These are phyloP conservation scores for Vollenhovia emeryi DNA, from an alignment of 1,140 invertebrate genomes.

Conservation along the genomic window DNA sequence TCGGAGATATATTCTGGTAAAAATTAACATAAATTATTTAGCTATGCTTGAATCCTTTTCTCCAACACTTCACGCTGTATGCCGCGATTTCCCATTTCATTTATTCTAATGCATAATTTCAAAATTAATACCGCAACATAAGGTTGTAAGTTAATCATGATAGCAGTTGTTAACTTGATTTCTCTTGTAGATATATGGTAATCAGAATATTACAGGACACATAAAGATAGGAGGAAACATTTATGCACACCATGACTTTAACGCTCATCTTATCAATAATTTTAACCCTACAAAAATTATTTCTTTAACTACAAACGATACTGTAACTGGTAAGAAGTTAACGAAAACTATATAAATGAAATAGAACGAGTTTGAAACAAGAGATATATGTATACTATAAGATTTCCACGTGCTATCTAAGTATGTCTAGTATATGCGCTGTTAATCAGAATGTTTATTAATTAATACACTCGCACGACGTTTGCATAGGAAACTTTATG, in stretches of 20 bases:
- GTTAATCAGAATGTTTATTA: background rate
- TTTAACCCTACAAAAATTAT: constrained; percentile 65
- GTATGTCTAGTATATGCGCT: background rate
- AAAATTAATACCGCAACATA: constrained; percentile 7
- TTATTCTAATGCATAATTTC: constrained; percentile 12
- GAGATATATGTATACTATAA: no score
- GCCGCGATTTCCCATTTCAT: background rate
- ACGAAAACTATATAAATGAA: background rate
- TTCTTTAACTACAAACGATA: constrained; percentile 58
- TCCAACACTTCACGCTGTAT: background rate
- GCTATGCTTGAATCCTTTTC: background rate
- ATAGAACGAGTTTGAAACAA: background rate
- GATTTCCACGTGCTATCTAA: background rate
- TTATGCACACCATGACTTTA: constrained; percentile 64
- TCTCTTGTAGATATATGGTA: constrained; percentile 64
- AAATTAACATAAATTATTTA: background rate
- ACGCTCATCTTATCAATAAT: constrained; percentile 71
- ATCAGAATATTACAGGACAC: constrained; percentile 75
- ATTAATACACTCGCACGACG: constrained; percentile 3
- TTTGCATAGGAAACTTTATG: constrained; percentile 72
- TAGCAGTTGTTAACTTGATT: no score
- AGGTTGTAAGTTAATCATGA: no score
- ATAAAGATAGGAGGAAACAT: constrained; percentile 72
- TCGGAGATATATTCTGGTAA: background rate
- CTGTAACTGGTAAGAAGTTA: constrained; percentile 64